phyloP scores from a whole-genome alignment of 2,888 invertebrate species.

The Eristalis arbustorum region DNA sequence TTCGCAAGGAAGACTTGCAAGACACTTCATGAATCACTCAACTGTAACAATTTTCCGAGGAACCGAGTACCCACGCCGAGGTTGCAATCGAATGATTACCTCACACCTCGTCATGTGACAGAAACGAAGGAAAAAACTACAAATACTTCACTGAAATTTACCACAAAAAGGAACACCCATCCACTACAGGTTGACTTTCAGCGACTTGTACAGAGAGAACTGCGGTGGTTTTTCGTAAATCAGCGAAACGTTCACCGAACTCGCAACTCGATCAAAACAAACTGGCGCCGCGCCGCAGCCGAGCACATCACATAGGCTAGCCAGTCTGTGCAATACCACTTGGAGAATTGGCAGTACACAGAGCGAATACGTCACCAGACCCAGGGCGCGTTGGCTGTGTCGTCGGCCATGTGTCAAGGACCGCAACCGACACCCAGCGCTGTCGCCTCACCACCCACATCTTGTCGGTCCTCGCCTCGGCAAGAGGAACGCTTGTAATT shows the following conservation, averaged over 20 bases:
- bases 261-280: slow-evolving; percentile 50
- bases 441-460: slow-evolving; percentile 21
- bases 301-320: slow-evolving; percentile 26
- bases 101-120: neutral
- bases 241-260: slow-evolving; percentile 42
- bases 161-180: neutral
- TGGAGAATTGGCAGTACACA: slow-evolving; percentile 21
- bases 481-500: slow-evolving; percentile 1
- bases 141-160: neutral
- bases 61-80: neutral
- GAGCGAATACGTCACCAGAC: slow-evolving; percentile 40
- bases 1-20: neutral
- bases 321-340: slow-evolving; percentile 19
- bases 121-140: no score
- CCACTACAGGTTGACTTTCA: neutral
- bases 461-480: neutral
- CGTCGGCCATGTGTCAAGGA: slow-evolving; percentile 52
- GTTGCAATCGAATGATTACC: neutral
- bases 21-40: slow-evolving; percentile 36
- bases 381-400: slow-evolving; percentile 29
- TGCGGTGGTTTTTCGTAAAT: neutral
- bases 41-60: neutral
- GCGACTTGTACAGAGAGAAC: neutral
- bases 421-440: slow-evolving; percentile 18
- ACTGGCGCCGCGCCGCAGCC: slow-evolving; percentile 50